phyloP scores from a whole-genome alignment of 2,797 vertebrate genomes.

The Naso thynnoides region DNA sequence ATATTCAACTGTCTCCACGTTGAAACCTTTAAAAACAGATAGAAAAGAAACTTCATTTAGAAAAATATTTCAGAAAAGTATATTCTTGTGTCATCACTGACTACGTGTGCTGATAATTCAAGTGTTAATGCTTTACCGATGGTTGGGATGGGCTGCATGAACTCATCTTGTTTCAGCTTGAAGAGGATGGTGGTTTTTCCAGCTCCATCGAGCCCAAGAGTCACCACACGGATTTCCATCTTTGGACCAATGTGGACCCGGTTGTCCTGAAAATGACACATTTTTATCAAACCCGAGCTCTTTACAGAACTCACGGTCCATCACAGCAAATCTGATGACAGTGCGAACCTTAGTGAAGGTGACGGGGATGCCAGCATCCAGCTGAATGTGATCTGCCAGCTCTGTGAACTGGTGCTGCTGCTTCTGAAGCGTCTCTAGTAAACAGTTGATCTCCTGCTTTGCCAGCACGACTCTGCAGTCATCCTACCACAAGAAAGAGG shows the following conservation, averaged over 20 bases:
- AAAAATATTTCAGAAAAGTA: rapidly evolving
- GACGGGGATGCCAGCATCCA: slow-evolving; percentile 98
- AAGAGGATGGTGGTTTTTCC: slow-evolving; percentile 99
- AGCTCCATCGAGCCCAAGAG: slow-evolving; percentile 94
- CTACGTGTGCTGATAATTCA: not conserved
- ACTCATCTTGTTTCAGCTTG: slow-evolving; percentile 98
- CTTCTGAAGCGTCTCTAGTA: slow-evolving; percentile 96
- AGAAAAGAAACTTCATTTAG: not conserved
- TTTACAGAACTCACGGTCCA: no score
- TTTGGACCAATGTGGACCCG: slow-evolving; percentile 98
- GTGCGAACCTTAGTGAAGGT: slow-evolving; percentile 96
- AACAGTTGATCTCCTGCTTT: slow-evolving; percentile 96
- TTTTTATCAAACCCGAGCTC: not conserved
- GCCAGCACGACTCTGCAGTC: slow-evolving; percentile 97
- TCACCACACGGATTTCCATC: slow-evolving; percentile 99
- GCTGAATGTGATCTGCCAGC: slow-evolving; percentile 94
- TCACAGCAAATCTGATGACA: not conserved
- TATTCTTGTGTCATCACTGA: not conserved
- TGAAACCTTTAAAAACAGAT: slow-evolving; percentile 89
- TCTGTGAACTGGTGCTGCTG: slow-evolving; percentile 99
- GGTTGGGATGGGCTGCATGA: slow-evolving; percentile 99
- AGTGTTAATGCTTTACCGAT: slow-evolving; percentile 86
- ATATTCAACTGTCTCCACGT: slow-evolving; percentile 99
- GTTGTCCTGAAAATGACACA: slow-evolving; percentile 88
- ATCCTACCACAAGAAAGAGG: slow-evolving; percentile 83